Evolutionary conservation across 2,797 vertebrate species (phyloP), one percentile per base, ranked within the genome.

Genomic region (Poeciliopsis infans): DNA sequence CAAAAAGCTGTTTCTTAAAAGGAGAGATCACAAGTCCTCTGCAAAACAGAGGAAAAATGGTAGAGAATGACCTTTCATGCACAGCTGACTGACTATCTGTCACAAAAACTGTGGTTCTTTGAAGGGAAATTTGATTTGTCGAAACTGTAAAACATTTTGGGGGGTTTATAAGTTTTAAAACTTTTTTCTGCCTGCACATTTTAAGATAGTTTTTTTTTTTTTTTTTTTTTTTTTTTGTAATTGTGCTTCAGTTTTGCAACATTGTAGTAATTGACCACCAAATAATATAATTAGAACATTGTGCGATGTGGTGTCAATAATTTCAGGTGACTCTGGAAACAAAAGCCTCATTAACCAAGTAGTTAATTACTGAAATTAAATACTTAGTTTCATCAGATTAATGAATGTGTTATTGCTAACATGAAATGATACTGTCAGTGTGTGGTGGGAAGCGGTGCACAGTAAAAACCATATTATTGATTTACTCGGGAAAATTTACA

Each of bases 381-480:
- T 70, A 68, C 51, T 55, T 45, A 4, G 55, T 41, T 55, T 85
- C 18, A 75, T 28, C 33, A 53, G 20, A 31, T 75, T 74, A 53
- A 87, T 86, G 76, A 57, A 76, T 80, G 68, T 10, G 51, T 66
- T 64, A 57, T 72, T 57, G 47, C 78, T 79, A 49, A 78, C 15
- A 55, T 80, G 18, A 75, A 81, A 81, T 82, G 12, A 81, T 33
- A 5, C 36, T 11, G 45, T 86, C 74, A 70, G 61, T 72, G 77
- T 2, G 5, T 55, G 2, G 51, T 55, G 64, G 33, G 39, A 43
- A 43, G n/a, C 25, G 2, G 53, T 51, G 7, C 43, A 53, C 46
- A 82, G 31, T 39, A 72, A 20, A 49, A 80, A 18, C 55, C 55
- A 64, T 77, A 25, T 77, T 64, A 86, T 83, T 78, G 79, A 85